Base-by-base conservation (phyloP, 1,140 invertebrate species). In the Hyphantria cunea region DNA sequence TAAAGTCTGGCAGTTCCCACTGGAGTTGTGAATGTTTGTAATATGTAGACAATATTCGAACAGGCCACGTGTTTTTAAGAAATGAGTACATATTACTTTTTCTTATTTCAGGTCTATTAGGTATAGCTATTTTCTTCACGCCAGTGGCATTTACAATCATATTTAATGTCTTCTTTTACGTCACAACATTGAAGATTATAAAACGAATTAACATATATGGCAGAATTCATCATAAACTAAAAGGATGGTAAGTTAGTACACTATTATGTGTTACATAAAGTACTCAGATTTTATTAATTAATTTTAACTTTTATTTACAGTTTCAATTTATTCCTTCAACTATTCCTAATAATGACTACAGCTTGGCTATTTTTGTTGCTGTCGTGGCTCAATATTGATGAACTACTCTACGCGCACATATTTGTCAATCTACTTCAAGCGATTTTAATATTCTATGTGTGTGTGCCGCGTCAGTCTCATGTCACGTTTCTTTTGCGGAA, bases 201-300 rank as follows among this genome's bases (percentile, higher is more conserved):
- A 95, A 94, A 71, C 91, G 94, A 64, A 95, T 96, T 92, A 94
- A 94, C 72, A 95, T 95, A 6, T 96, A 96, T 84, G 96, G 96
- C 8, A 92, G 95, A 69, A 96, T 97, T 74, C 95, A 96, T 70
- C 95, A 96, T 73, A 96, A 96, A 86, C 92, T 96, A 59, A 95
- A 96, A 82, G 95, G 95, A 78, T 95, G 93, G 95, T 95, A 85
- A 85, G 85, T n/a, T 44, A n/a, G n/a, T n/a, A 17, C 32, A 48
- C 6, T n/a, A 50, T 50, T 34, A 34, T 3, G 4, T n/a, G 12
- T 50, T 31, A 11, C 9, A 11, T n/a, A 9, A 13, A 50, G 8
- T 37, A 15, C 34, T 33, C 8, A 51, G 6, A 15, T 9, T 34
- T 32, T 13, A 10, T 6, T 14, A n/a, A 7, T n/a, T 2, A 54